Conservation (phyloP, 1,140 invertebrate species). For the Drosophila asahinai region DNA sequence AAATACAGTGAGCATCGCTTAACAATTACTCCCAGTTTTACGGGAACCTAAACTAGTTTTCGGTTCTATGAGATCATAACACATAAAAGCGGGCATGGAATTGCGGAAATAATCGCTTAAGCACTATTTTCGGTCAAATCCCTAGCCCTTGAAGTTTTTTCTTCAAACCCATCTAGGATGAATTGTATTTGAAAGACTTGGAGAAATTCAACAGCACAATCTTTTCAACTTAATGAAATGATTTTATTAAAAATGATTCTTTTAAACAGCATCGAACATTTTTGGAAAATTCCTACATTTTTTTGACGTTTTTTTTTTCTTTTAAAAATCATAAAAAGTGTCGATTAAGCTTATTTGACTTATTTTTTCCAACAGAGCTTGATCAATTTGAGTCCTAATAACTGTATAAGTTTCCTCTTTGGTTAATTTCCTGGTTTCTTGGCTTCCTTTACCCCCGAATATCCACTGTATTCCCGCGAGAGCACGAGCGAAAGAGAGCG, state of each 20-base stretch:
- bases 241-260: too few species aligned
- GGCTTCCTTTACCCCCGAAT: neutral
- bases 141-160: too few species aligned
- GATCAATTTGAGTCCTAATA: neutral
- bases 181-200: neutral
- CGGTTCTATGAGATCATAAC: constrained; percentile 1
- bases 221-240: neutral
- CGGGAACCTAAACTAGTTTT: constrained; percentile 9
- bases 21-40: constrained; percentile 15
- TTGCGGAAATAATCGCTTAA: neutral
- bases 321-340: too few species aligned
- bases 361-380: neutral
- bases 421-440: neutral
- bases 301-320: too few species aligned
- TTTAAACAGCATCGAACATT: too few species aligned
- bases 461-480: constrained; percentile 18
- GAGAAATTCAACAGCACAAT: neutral
- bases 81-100: neutral
- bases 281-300: too few species aligned
- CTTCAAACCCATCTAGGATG: neutral
- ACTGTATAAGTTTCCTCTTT: neutral
- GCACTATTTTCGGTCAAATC: neutral
- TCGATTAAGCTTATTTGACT: neutral
- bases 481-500: constrained; percentile 32
- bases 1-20: constrained; percentile 33